A percentile compares a stretch with the other conserved stretches of the same genome.
These are phyloP conservation scores for Eristalis pertinax DNA, from an alignment of 2,888 invertebrate genomes.

Conservation along the genomic window DNA sequence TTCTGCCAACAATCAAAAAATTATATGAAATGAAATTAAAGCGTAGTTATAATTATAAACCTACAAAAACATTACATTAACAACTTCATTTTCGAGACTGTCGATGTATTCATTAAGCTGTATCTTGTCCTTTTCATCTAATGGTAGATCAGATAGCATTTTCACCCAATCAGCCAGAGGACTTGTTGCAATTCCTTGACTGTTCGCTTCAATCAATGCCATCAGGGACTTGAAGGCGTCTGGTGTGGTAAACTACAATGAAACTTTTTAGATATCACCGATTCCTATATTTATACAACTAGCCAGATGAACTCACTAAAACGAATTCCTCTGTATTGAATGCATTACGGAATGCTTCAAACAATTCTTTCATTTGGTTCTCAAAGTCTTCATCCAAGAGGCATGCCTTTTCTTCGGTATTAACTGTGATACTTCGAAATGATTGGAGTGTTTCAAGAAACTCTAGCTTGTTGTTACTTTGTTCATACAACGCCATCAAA, in stretches of 20 bases:
- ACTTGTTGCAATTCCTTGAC: constrained; percentile 96
- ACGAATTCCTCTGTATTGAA: constrained; percentile 77
- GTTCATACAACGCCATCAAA: constrained; percentile 91
- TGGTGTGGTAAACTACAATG: constrained; percentile 85
- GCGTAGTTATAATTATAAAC: too few species aligned
- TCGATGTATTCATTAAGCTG: constrained; percentile 90
- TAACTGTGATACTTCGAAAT: constrained; percentile 84
- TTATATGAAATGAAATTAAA: too few species aligned
- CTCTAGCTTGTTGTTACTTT: constrained; percentile 83
- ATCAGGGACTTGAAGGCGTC: constrained; percentile 89
- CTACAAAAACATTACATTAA: background rate
- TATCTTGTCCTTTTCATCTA: constrained; percentile 86
- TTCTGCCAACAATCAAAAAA: too few species aligned
- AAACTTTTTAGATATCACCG: constrained; percentile 11
- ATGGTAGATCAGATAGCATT: constrained; percentile 86
- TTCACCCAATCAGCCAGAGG: constrained; percentile 93
- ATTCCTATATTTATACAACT: background rate
- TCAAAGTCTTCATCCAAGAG: constrained; percentile 93
- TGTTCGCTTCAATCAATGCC: constrained; percentile 93
- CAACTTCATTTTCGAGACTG: constrained; percentile 90
- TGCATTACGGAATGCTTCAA: constrained; percentile 77
- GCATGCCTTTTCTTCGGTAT: constrained; percentile 90
- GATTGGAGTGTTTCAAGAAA: constrained; percentile 78
- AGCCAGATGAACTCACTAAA: constrained; percentile 73
- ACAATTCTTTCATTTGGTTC: constrained; percentile 82